Evolutionary conservation across 2,113 vertebrate species (phyloP).

Genomic region (Hypocryptadius cinnamomeus): DNA sequence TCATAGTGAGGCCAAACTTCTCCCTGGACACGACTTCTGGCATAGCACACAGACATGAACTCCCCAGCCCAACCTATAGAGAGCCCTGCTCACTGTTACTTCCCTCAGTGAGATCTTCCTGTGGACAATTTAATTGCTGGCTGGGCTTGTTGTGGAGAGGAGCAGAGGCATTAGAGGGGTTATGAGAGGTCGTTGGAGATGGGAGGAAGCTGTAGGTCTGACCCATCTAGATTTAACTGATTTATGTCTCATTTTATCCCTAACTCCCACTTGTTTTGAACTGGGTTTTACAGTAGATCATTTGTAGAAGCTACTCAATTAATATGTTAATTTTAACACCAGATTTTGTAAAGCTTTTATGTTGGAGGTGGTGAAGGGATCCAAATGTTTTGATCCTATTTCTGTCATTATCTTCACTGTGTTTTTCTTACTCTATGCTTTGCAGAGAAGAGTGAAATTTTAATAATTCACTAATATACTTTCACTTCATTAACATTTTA

Average conservation of each 20-base stretch:
- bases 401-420: slow-evolving; percentile 32
- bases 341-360: slow-evolving; percentile 32
- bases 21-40: background rate
- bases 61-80: background rate
- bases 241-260: background rate
- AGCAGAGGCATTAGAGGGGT: background rate
- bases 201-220: background rate
- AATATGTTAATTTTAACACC: slow-evolving; percentile 44
- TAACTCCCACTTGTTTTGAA: background rate
- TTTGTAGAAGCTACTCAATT: slow-evolving; percentile 33
- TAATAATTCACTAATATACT: slow-evolving; percentile 63
- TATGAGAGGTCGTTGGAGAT: background rate
- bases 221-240: background rate
- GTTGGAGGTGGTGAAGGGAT: slow-evolving; percentile 12
- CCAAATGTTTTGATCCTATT: slow-evolving; percentile 54
- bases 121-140: background rate
- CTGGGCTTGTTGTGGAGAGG: background rate
- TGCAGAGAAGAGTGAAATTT: slow-evolving; percentile 44
- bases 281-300: slow-evolving; percentile 2
- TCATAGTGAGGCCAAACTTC: background rate
- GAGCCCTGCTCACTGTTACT: accelerated
- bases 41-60: background rate
- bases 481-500: slow-evolving; percentile 59
- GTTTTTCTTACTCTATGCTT: slow-evolving; percentile 25
- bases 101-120: background rate